Percentiles rank a stretch among this genome's conserved stretches.
phyloP scores from a whole-genome alignment of 2,797 vertebrate species.

The Coluber constrictor region DNA sequence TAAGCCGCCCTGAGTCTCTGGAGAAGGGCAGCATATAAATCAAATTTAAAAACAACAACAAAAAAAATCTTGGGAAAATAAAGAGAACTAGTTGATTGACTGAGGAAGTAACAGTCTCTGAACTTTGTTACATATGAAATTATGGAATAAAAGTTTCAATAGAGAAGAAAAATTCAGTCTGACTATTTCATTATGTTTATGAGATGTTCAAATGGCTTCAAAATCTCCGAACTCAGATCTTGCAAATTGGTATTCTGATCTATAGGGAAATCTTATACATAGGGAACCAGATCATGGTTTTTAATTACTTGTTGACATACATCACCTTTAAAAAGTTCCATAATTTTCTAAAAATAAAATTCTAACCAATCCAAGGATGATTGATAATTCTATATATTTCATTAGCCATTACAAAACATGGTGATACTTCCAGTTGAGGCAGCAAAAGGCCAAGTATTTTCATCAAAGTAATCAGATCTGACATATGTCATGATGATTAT shows the following conservation, averaged over 20 bases:
- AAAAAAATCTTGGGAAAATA: neutral
- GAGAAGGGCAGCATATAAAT: no score
- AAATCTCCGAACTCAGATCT: neutral
- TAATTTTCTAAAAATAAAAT: neutral
- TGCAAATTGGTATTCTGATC: neutral
- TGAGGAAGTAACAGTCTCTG: neutral
- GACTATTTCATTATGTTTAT: neutral
- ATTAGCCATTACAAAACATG: neutral
- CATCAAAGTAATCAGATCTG: neutral
- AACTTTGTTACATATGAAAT: neutral
- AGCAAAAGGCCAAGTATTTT: slow-evolving; percentile 4
- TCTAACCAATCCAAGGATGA: neutral
- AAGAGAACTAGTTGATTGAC: neutral
- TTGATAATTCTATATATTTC: neutral
- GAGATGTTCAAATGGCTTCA: neutral
- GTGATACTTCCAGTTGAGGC: neutral
- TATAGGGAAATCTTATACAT: neutral
- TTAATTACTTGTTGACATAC: neutral
- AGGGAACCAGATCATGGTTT: neutral
- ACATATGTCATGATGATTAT: neutral
- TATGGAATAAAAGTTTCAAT: neutral
- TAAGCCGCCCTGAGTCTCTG: no score
- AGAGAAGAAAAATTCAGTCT: neutral
- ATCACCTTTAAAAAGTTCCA: neutral
- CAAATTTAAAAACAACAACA: no score